Percentiles rank a stretch among this genome's conserved stretches.
Conservation (phyloP, 2,888 invertebrate genomes). For the Melanophora roralis region DNA sequence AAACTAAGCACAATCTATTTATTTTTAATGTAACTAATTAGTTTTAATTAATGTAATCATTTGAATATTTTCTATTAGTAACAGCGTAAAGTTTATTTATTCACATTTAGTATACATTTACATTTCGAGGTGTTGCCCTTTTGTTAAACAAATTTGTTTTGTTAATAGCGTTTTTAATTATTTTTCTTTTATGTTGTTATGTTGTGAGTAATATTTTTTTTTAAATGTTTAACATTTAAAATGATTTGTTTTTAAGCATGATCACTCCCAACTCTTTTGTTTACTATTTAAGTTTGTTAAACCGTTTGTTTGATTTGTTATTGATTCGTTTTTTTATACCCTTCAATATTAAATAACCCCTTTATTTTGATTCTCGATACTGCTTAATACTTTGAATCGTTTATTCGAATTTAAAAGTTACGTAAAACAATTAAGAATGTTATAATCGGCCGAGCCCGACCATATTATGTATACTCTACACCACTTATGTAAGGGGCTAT, state of each 20-base stretch:
- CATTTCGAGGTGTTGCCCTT: slow-evolving; percentile 29
- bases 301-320: slow-evolving; percentile 33
- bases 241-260: slow-evolving; percentile 10
- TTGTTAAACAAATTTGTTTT: not conserved
- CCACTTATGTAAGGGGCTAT: no score
- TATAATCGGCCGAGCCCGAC: no score
- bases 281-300: slow-evolving; percentile 37
- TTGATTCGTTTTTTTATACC: not conserved
- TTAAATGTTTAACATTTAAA: slow-evolving; percentile 13
- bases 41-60: slow-evolving; percentile 40
- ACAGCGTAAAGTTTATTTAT: not conserved
- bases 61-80: slow-evolving; percentile 13
- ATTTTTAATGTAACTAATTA: slow-evolving; percentile 35
- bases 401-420: no score
- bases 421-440: no score
- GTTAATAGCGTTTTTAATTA: not conserved
- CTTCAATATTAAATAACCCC: not conserved
- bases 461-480: no score
- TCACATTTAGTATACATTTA: not conserved
- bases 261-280: slow-evolving; percentile 2
- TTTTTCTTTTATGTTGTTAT: not conserved
- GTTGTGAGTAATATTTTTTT: not conserved
- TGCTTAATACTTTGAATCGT: no score
- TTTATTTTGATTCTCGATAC: not conserved
- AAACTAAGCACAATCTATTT: no score